These are phyloP conservation scores for Muschampia plurimacula DNA, from an alignment of 2,888 invertebrate species.

Conservation along the genomic window DNA sequence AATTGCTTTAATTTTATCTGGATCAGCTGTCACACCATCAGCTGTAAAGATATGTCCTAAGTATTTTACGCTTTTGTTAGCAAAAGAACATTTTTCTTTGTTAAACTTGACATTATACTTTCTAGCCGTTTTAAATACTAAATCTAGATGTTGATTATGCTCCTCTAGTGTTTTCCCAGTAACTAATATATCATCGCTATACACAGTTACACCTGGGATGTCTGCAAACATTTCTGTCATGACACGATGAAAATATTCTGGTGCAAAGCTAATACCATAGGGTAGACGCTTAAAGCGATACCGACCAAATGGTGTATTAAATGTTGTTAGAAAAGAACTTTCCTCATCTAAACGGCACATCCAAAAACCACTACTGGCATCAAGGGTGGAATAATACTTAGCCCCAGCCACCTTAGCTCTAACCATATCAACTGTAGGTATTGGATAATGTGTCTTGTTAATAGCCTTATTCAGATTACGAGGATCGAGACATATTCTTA, in stretches of 20 bases:
- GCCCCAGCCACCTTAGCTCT: background rate
- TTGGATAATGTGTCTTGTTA: background rate
- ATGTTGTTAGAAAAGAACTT: background rate
- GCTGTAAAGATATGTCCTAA: background rate
- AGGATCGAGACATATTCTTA: background rate
- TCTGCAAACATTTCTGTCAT: conserved; percentile 5
- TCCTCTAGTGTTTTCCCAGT: background rate
- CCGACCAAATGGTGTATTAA: background rate
- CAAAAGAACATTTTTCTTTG: background rate
- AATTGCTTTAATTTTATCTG: conserved; percentile 43
- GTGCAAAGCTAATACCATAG: background rate
- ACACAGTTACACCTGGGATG: background rate
- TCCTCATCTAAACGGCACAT: background rate
- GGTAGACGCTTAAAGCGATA: background rate
- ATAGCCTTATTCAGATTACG: background rate
- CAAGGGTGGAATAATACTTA: background rate
- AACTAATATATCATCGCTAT: background rate
- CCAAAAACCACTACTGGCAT: conserved; percentile 1
- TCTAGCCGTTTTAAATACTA: background rate
- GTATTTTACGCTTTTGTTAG: background rate
- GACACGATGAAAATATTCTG: background rate
- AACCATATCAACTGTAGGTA: background rate
- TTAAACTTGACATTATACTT: conserved; percentile 3
- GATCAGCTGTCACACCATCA: conserved; percentile 37
- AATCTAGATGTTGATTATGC: background rate